Percentiles rank a stretch among this genome's conserved stretches.
Conservation (phyloP, 2,113 vertebrate genomes). For the Centrocercus urophasianus region DNA sequence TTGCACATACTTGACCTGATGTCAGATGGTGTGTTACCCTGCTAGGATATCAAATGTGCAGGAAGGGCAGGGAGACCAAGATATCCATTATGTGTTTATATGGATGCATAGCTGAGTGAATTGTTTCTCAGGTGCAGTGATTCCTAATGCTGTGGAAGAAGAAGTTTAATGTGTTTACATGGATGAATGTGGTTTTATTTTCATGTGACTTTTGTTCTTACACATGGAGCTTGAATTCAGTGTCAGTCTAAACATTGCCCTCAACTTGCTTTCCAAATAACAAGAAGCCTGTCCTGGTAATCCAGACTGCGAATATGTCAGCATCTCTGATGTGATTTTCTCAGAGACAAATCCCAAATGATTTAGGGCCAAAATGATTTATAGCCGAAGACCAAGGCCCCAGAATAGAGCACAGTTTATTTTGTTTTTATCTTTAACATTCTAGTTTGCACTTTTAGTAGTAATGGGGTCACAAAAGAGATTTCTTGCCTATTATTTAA, state of each 20-base stretch:
- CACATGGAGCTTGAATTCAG: neutral
- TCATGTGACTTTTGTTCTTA: neutral
- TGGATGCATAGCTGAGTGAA: neutral
- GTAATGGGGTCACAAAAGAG: neutral
- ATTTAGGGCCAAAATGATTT: neutral
- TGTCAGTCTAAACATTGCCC: neutral
- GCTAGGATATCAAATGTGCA: neutral
- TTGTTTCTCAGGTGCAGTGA: neutral
- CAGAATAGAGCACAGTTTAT: neutral
- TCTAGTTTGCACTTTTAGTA: neutral
- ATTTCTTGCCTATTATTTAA: neutral
- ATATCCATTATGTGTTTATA: neutral
- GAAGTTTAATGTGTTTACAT: neutral
- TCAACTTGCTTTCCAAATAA: neutral
- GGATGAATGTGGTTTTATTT: neutral
- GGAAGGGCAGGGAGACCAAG: neutral
- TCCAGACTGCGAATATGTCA: fast-evolving
- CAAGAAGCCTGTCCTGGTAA: neutral
- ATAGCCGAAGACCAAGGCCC: neutral
- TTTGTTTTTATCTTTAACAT: neutral
- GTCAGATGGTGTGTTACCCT: neutral
- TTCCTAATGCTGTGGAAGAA: neutral
- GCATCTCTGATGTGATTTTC: neutral
- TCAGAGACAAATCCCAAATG: neutral
- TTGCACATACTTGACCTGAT: neutral